Evolutionary conservation across 1,140 invertebrate species (phyloP), one percentile per base, ranked within the genome.

Genomic region (Gryon sp.): DNA sequence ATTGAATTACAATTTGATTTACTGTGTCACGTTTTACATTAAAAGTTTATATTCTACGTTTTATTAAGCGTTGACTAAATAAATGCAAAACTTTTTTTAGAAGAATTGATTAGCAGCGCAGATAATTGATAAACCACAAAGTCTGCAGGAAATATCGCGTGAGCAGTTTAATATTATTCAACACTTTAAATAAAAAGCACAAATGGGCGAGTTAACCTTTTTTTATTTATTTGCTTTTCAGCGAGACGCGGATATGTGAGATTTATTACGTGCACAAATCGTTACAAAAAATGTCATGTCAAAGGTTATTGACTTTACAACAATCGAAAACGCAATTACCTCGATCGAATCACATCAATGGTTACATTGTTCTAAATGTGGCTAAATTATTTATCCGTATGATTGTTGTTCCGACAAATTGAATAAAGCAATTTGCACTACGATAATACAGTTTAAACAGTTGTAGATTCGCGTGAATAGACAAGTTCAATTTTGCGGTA

Each of bases 351-450:
- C 14, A 45, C 60, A 62, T 62, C 62, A 62, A 62, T 66, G 16
- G 22, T 2, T 32, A 68, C 38, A 55, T 60, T 62, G 63, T 62
- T 53, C 45, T 66, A 62, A 75, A 36, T 40, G 41, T 55, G 14
- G 36, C n/a, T 28, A 40, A 68, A 68, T 75, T 68, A 66, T 75
- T 66, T 60, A 75, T 46, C 20, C 30, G 32, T 32, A 18, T 30
- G 53, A 66, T 8, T 36, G 34, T 68, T 60, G 62, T 52, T 75
- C 34, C 2, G 38, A 53, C 45, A 53, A 75, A 75, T 59, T 66
- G 53, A 66, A 75, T 66, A 28, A 60, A 75, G 53, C 62, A 60
- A 62, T 68, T 66, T 60, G 36, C 45, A 57, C 60, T 32, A 45
- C 40, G 38, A 43, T 66, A 66, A 75, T 69, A 40, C 22, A 59